Conservation (phyloP, 2,113 vertebrate genomes). For the Clarias batrachus region DNA sequence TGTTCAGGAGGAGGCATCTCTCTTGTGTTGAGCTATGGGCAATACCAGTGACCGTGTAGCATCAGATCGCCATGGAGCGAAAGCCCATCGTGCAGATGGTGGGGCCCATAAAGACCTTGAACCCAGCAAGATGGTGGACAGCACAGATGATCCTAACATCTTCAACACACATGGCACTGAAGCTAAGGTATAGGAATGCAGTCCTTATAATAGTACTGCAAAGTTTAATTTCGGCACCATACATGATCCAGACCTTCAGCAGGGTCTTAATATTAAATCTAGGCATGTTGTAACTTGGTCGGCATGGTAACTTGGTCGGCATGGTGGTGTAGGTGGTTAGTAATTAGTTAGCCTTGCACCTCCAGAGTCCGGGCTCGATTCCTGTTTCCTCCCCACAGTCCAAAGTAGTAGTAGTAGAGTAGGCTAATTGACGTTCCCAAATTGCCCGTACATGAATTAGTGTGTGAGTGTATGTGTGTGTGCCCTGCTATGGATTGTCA, state of each 20-base stretch:
- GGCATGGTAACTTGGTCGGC: not conserved
- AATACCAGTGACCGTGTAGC: slow-evolving; percentile 90
- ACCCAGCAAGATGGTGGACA: slow-evolving; percentile 90
- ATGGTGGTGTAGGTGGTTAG: no score
- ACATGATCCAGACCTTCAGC: not conserved
- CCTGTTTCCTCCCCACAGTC: no score
- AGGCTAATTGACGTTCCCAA: no score
- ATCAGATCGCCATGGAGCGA: slow-evolving; percentile 85
- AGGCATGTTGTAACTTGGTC: not conserved
- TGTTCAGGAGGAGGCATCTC: not conserved
- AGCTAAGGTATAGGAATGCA: slow-evolving; percentile 75
- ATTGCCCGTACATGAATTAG: no score
- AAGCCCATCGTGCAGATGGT: slow-evolving; percentile 82
- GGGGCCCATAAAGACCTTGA: slow-evolving; percentile 83
- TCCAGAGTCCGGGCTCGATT: no score
- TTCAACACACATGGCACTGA: slow-evolving; percentile 85
- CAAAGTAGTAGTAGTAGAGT: no score
- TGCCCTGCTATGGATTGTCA: no score
- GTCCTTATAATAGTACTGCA: not conserved
- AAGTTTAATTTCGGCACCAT: not conserved
- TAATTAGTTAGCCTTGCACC: no score
- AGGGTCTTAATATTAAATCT: not conserved
- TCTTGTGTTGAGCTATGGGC: slow-evolving; percentile 74
- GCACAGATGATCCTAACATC: slow-evolving; percentile 90
- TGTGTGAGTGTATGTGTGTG: no score